phyloP scores from a whole-genome alignment of 2,888 invertebrate genomes.

The Polyommatus icarus region DNA sequence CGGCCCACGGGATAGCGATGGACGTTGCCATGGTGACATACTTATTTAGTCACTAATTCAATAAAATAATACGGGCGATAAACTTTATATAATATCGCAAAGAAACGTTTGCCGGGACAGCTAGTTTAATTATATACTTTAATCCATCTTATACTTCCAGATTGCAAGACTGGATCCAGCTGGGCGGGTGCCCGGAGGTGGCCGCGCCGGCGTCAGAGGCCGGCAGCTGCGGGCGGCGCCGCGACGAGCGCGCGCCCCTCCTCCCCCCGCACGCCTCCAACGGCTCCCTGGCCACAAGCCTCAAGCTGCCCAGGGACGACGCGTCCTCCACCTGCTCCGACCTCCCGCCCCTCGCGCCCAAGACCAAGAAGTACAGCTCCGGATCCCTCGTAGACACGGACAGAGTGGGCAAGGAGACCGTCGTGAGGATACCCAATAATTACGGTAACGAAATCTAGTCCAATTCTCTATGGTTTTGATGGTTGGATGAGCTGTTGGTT shows the following conservation, averaged over 20 bases:
- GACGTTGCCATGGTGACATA: too few relatives aligned
- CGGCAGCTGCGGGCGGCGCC: constrained; percentile 48
- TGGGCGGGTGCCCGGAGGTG: constrained; percentile 66
- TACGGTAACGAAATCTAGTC: constrained; percentile 61
- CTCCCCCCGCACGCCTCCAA: constrained; percentile 72
- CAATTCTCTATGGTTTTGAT: constrained; percentile 8
- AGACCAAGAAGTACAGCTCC: constrained; percentile 70
- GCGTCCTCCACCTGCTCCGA: constrained; percentile 70
- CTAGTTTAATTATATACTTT: too few relatives aligned
- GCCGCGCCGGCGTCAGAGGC: constrained; percentile 57
- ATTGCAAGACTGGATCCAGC: constrained; percentile 67
- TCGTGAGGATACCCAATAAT: constrained; percentile 70
- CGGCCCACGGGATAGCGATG: too few relatives aligned
- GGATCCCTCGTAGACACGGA: constrained; percentile 72
- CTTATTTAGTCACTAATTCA: too few relatives aligned
- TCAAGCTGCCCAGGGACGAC: constrained; percentile 70
- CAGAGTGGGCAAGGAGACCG: constrained; percentile 66
- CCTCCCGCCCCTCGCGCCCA: constrained; percentile 67
- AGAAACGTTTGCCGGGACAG: too few relatives aligned
- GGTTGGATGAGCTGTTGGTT: not conserved
- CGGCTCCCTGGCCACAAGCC: constrained; percentile 69
- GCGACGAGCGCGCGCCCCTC: constrained; percentile 63
- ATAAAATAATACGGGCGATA: too few relatives aligned
- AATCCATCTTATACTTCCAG: constrained; percentile 41
- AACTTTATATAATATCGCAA: too few relatives aligned